Conservation (phyloP, 2,113 vertebrate genomes). For the Toxotes chatareus region DNA sequence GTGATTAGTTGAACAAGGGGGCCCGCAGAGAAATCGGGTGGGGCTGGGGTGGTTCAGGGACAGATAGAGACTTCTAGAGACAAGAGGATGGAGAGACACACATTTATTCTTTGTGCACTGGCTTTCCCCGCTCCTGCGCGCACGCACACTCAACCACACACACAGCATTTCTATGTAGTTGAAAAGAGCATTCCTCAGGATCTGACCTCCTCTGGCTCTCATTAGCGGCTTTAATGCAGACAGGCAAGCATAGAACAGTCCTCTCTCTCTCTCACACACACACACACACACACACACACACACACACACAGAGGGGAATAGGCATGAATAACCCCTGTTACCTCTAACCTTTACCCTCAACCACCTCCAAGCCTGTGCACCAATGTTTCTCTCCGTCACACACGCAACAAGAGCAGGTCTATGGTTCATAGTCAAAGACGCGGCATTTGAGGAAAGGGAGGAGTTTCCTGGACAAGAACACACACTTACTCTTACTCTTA, state of each 20-base stretch:
- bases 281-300: constrained; percentile 9
- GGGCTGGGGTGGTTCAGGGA: neutral
- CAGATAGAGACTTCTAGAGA: constrained; percentile 24
- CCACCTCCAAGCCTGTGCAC: constrained; percentile 35
- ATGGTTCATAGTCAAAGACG: constrained; percentile 40
- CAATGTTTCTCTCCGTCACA: constrained; percentile 21
- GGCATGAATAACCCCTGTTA: constrained; percentile 67
- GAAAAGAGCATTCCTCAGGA: constrained; percentile 59
- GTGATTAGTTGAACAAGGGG: constrained; percentile 71
- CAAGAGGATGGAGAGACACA: constrained; percentile 43
- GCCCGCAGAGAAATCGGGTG: constrained; percentile 10
- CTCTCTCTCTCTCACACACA: neutral
- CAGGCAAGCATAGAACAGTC: constrained; percentile 51
- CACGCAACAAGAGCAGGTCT: constrained; percentile 49
- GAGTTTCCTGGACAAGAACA: constrained; percentile 41
- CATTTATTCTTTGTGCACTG: constrained; percentile 44
- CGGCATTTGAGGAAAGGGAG: constrained; percentile 41
- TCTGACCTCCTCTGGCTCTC: constrained; percentile 60
- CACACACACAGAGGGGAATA: constrained; percentile 23
- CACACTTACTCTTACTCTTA: neutral
- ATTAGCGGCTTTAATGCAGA: constrained; percentile 61
- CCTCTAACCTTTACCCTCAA: constrained; percentile 68
- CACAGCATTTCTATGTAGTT: constrained; percentile 35
- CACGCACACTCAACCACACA: constrained; percentile 28
- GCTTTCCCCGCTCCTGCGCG: constrained; percentile 5